phyloP scores from a whole-genome alignment of 2,797 vertebrate genomes.

The Hoplostethus atlanticus region DNA sequence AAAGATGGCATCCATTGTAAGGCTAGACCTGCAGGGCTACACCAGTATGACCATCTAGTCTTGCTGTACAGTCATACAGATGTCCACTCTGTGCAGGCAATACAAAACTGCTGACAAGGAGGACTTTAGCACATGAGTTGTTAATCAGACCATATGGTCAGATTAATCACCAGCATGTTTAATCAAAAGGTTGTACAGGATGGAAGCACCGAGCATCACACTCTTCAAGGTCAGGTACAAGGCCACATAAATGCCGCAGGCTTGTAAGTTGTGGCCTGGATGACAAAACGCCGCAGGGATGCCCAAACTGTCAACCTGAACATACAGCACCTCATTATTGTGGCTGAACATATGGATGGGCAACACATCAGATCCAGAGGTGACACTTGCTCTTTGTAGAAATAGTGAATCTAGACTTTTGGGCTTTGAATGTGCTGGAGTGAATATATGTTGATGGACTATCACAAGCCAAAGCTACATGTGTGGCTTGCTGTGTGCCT shows the following conservation, averaged over 20 bases:
- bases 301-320: conserved; percentile 31
- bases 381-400: conserved; percentile 15
- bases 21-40: not conserved
- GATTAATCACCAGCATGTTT: conserved; percentile 20
- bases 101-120: conserved; percentile 20
- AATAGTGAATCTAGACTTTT: conserved; percentile 6
- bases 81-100: conserved; percentile 9
- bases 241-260: conserved; percentile 6
- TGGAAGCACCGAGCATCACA: conserved; percentile 15
- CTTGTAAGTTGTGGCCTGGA: not conserved
- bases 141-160: conserved; percentile 15
- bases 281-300: conserved; percentile 14
- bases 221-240: not conserved
- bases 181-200: conserved; percentile 7
- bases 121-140: not conserved
- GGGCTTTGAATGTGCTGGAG: conserved; percentile 23
- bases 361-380: conserved; percentile 13
- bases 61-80: conserved; percentile 8
- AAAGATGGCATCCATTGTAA: not conserved
- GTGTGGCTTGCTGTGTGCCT: not conserved
- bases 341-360: conserved; percentile 16
- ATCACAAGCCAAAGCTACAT: not conserved
- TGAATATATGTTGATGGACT: not conserved
- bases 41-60: not conserved
- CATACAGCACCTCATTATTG: conserved; percentile 28